Evolutionary conservation across 2,797 vertebrate genomes (phyloP).

Genomic region (Labeo calbasu): DNA sequence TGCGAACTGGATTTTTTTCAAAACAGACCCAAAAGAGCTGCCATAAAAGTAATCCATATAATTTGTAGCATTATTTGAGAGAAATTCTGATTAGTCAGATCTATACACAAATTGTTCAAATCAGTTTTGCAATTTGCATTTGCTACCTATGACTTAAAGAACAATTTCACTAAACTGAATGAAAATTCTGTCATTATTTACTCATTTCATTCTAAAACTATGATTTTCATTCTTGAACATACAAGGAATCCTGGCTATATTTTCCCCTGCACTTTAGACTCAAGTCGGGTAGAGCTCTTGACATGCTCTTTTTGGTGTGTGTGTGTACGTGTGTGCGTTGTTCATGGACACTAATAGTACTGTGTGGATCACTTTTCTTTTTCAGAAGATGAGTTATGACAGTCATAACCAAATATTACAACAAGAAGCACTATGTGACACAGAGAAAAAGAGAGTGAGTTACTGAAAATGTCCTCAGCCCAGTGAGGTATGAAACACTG

Average conservation of each 20-base stretch:
- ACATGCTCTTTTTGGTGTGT: slow-evolving; percentile 36
- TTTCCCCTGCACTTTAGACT: slow-evolving; percentile 59
- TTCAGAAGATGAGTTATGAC: slow-evolving; percentile 11
- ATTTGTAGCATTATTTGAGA: not conserved
- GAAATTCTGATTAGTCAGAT: too few species aligned
- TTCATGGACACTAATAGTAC: slow-evolving; percentile 2
- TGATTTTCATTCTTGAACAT: too few species aligned
- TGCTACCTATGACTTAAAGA: not conserved
- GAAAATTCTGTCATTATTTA: not conserved
- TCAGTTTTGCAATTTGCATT: not conserved
- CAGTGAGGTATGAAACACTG: slow-evolving; percentile 44
- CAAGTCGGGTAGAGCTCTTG: not conserved
- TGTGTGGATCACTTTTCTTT: not conserved
- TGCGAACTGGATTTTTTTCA: not conserved
- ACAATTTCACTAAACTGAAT: too few species aligned
- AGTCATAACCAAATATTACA: slow-evolving; percentile 22
- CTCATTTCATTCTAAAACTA: not conserved
- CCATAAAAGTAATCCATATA: not conserved
- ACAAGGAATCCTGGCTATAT: slow-evolving; percentile 54
- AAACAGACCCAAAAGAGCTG: not conserved
- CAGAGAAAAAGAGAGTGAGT: slow-evolving; percentile 12
- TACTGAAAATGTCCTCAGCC: not conserved
- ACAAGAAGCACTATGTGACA: slow-evolving; percentile 15
- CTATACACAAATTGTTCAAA: too few species aligned
- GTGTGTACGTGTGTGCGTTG: not conserved